A percentile compares a stretch with the other conserved stretches of the same genome.
phyloP scores from a whole-genome alignment of 2,797 vertebrate species.

The Anguilla marmorata region DNA sequence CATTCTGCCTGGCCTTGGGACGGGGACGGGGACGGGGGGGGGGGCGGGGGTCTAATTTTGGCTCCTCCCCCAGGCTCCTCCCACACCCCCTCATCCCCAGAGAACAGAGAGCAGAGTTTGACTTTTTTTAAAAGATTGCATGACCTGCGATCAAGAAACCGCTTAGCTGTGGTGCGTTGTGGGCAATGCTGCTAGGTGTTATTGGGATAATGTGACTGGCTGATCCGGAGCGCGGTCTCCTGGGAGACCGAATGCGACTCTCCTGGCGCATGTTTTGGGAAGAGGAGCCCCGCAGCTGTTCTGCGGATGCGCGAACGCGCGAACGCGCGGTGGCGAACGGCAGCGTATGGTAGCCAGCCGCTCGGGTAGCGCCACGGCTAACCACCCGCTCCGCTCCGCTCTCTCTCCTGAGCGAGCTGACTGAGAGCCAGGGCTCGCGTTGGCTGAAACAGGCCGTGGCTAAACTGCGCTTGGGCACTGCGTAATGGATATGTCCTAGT shows the following conservation, averaged over 20 bases:
- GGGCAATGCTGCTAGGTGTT: neutral
- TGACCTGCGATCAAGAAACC: neutral
- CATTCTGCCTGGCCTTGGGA: neutral
- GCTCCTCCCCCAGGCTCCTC: too few species aligned
- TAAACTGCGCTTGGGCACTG: neutral
- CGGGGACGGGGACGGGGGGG: too few species aligned
- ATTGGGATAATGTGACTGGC: neutral
- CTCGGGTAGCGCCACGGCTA: neutral
- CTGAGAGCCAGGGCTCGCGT: neutral
- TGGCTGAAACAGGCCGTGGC: neutral
- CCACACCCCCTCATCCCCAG: too few species aligned
- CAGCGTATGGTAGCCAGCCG: neutral
- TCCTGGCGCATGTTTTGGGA: neutral
- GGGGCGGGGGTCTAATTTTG: too few species aligned
- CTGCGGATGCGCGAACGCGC: rapidly evolving
- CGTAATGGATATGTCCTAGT: neutral
- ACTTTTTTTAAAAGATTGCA: neutral
- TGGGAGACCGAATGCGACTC: neutral
- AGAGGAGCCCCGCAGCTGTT: neutral
- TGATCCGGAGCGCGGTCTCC: neutral
- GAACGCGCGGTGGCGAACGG: neutral
- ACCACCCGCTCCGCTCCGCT: neutral
- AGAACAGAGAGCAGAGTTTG: too few species aligned
- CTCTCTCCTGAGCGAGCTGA: neutral
- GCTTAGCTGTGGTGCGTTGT: neutral